Evolutionary conservation across 2,888 invertebrate genomes (phyloP).

Genomic region (Ceramica pisi): DNA sequence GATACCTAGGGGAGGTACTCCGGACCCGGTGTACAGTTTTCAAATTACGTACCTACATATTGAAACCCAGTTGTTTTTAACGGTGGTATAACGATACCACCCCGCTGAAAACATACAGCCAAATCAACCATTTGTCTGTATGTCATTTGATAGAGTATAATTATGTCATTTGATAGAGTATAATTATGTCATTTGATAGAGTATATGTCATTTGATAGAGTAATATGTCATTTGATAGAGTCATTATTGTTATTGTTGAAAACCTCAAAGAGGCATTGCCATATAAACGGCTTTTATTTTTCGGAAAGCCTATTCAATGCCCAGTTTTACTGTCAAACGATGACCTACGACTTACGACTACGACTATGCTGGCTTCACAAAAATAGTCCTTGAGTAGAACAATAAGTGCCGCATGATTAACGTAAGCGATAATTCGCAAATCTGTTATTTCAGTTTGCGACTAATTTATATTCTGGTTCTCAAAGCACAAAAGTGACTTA

Average conservation of each 20-base stretch:
- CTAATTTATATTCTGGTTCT: background rate
- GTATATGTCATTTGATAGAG: too few relatives aligned
- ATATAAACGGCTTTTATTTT: background rate
- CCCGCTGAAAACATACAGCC: too few relatives aligned
- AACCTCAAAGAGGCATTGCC: background rate
- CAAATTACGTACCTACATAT: too few relatives aligned
- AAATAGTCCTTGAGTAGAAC: constrained; percentile 1
- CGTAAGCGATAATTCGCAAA: background rate
- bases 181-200: too few relatives aligned
- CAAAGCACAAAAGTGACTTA: constrained; percentile 2
- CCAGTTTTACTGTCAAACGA: background rate
- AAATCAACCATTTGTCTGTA: too few relatives aligned
- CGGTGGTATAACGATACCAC: too few relatives aligned
- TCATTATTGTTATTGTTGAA: background rate
- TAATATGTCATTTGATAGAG: too few relatives aligned
- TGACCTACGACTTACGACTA: background rate
- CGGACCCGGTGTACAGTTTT: too few relatives aligned
- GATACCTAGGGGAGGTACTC: too few relatives aligned
- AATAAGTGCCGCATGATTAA: background rate
- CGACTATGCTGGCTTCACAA: background rate
- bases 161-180: too few relatives aligned
- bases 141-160: too few relatives aligned
- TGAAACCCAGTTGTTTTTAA: too few relatives aligned
- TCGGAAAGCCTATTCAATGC: background rate
- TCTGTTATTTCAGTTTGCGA: constrained; percentile 8